Base-by-base conservation (phyloP, 2,113 vertebrate genomes). In the Tapirus terrestris region DNA sequence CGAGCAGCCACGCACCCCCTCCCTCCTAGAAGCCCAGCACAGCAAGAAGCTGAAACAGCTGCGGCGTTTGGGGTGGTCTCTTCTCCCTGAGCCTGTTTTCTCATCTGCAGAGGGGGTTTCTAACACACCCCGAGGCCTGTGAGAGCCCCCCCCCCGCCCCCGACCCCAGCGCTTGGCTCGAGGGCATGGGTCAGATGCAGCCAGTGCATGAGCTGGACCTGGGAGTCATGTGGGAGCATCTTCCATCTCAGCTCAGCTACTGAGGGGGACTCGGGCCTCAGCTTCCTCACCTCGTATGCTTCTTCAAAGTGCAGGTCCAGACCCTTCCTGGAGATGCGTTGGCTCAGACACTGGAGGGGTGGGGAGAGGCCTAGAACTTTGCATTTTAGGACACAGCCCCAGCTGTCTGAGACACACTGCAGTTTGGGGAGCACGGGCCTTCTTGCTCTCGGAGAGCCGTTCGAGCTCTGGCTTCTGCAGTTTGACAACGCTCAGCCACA, bases 381-480 rank as follows among this genome's bases (percentile, higher is more conserved):
- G 36, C 53, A 12, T 23, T 58, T 43, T 31, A 36, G 58, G 21
- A 33, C 53, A 60, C 65, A 1, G 39, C 13, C 36, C 13, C 23
- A 20, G 56, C 36, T 63, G 60, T 77, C 48, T 72, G 14, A 75
- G 16, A 20, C 31, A 27, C 21, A 2, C 36, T 43, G 9, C 31
- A n/a, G 27, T 43, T 51, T 65, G 36, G 43, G 27, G 17, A 9
- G 17, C 12, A 2, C 4, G 6, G 16, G 56, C 65, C 39, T 67
- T 36, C 36, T 4, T 4, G 60, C 21, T 43, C 87, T 29, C 5
- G 4, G 39, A 23, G 31, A 25, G 16, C 29, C 1, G 0, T 39
- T 36, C 4, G 20, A 17, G 48, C 23, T 43, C 79, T 16, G 6
- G 33, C 48, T 4, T 67, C 27, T n/a, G 53, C 36, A 36, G 39